A percentile compares a stretch with the other conserved stretches of the same genome.
Conservation (phyloP, 2,113 vertebrate genomes). For the Phrynocephalus versicolor region DNA sequence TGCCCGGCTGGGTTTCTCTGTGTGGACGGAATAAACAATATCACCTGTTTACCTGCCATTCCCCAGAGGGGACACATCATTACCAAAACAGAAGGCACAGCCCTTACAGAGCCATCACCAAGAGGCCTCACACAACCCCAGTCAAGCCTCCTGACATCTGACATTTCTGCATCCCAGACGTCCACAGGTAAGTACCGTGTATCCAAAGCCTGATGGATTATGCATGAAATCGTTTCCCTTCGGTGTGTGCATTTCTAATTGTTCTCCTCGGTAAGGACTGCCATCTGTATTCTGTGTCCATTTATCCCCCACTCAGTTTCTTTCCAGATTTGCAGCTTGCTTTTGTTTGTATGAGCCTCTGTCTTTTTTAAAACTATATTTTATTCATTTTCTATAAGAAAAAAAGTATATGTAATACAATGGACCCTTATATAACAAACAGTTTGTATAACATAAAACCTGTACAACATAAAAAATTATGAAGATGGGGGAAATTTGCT, state of each 20-base stretch:
- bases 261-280: background rate
- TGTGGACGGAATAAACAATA: conserved; percentile 82
- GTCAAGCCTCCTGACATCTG: conserved; percentile 9
- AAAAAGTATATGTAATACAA: too few species aligned
- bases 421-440: too few species aligned
- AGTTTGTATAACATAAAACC: too few species aligned
- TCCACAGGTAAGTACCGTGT: conserved; percentile 46
- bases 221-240: background rate
- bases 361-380: too few species aligned
- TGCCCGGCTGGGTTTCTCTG: conserved; percentile 81
- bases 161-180: background rate
- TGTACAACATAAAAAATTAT: too few species aligned
- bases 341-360: background rate
- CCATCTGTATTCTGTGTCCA: background rate
- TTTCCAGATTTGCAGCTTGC: background rate
- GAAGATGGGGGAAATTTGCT: too few species aligned
- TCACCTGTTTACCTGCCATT: conserved; percentile 76
- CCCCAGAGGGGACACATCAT: conserved; percentile 40
- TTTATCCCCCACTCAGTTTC: background rate
- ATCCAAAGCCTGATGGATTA: background rate
- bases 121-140: conserved; percentile 38
- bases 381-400: too few species aligned
- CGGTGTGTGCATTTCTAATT: background rate
- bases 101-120: conserved; percentile 48
- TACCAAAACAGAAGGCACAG: conserved; percentile 34